Evolutionary conservation across 2,888 invertebrate species (phyloP).

Genomic region (Cosmia pyralina): DNA sequence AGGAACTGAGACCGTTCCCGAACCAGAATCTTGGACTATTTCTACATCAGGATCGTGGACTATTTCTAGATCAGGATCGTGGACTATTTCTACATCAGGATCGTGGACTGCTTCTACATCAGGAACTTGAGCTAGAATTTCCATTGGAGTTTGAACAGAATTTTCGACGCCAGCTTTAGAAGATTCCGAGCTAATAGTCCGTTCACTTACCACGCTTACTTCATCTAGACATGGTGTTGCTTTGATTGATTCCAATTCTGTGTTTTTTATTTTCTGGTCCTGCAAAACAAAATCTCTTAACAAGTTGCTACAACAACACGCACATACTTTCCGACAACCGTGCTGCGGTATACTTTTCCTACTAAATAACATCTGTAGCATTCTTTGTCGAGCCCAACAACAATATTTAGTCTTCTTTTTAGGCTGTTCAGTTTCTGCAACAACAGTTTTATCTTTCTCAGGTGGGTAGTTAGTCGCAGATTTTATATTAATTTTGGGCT

Average conservation of each 20-base stretch:
- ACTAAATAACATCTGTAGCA: constrained; percentile 45
- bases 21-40: background rate
- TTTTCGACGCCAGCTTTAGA: background rate
- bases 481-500: constrained; percentile 43
- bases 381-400: constrained; percentile 75
- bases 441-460: constrained; percentile 4
- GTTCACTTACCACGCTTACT: background rate
- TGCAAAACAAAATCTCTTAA: constrained; percentile 39
- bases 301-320: constrained; percentile 74
- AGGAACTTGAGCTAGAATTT: background rate
- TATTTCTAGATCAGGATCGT: no score
- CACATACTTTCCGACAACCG: constrained; percentile 54
- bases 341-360: constrained; percentile 51
- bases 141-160: background rate
- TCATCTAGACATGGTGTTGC: background rate
- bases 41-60: no score
- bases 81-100: background rate
- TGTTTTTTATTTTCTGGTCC: constrained; percentile 10
- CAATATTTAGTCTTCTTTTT: constrained; percentile 65
- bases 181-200: background rate
- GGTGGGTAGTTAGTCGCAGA: constrained; percentile 21
- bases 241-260: background rate
- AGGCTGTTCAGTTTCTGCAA: background rate
- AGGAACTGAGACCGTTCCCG: background rate
- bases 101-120: background rate